phyloP scores from a whole-genome alignment of 2,797 vertebrate species.

The Muscicapa comitata region DNA sequence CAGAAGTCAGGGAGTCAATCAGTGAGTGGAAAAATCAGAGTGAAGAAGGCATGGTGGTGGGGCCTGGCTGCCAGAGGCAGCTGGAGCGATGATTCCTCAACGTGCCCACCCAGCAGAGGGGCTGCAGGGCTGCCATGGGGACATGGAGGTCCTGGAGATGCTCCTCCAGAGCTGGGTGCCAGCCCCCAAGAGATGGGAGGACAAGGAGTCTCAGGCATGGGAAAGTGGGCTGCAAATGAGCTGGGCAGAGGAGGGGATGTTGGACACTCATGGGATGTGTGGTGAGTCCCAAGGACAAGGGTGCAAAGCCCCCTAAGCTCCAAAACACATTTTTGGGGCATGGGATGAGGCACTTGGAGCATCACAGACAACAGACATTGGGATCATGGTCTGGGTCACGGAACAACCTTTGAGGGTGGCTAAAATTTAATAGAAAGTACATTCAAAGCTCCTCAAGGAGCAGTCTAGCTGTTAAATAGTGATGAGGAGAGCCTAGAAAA shows the following conservation, averaged over 20 bases:
- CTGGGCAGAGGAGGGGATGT: neutral
- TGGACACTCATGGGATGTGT: neutral
- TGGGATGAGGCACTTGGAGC: neutral
- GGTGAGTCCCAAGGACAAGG: neutral
- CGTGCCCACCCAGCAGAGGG: neutral
- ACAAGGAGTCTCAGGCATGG: neutral
- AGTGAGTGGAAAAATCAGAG: neutral
- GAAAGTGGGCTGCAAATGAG: neutral
- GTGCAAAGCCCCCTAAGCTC: neutral
- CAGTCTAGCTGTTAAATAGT: neutral
- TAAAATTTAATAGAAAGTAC: neutral
- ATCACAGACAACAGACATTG: rapidly evolving
- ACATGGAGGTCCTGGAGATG: neutral
- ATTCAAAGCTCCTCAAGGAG: neutral
- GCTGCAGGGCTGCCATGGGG: neutral
- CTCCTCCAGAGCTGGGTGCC: neutral
- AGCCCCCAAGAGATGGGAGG: neutral
- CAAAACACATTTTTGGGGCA: neutral
- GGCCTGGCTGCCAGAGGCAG: neutral
- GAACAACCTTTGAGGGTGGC: neutral
- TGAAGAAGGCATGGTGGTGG: neutral
- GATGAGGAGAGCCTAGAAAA: neutral
- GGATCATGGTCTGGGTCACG: neutral
- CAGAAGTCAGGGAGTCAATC: neutral
- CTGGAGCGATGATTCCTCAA: rapidly evolving